A percentile compares a stretch with the other conserved stretches of the same genome.
Evolutionary conservation across 2,888 invertebrate species (phyloP).

Genomic region (Hybos culiciformis): DNA sequence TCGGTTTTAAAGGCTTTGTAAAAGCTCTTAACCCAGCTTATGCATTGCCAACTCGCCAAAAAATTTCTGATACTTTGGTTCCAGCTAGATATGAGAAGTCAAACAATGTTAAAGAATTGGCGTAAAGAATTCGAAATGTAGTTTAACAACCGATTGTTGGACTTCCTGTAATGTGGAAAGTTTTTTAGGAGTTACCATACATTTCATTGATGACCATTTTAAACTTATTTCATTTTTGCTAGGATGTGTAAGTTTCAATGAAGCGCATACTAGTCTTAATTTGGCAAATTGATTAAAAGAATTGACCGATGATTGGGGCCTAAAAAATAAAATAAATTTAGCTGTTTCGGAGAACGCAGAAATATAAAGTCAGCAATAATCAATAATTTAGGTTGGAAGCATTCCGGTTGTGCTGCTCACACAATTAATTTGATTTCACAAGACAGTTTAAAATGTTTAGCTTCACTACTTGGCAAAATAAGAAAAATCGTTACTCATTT

Average conservation of each 20-base stretch:
- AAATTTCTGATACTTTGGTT: constrained; percentile 17
- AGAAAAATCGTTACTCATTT: constrained; percentile 12
- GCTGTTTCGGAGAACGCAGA: constrained; percentile 16
- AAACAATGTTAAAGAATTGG: constrained; percentile 12
- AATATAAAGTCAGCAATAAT: constrained; percentile 13
- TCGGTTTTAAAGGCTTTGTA: constrained; percentile 14
- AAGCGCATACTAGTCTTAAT: constrained; percentile 19
- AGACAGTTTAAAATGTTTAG: constrained; percentile 5
- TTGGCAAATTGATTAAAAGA: constrained; percentile 16
- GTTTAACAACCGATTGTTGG: constrained; percentile 24
- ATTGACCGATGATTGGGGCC: constrained; percentile 17
- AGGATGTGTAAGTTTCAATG: constrained; percentile 14
- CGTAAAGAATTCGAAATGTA: constrained; percentile 12
- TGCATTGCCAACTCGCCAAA: constrained; percentile 13
- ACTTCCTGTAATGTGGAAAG: constrained; percentile 21
- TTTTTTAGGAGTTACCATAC: constrained; percentile 18
- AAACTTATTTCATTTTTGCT: constrained; percentile 17
- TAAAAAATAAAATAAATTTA: constrained; percentile 20
- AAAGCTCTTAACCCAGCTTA: constrained; percentile 14
- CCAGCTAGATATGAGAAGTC: constrained; percentile 17
- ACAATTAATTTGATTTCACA: constrained; percentile 14
- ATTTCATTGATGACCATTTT: constrained; percentile 19
- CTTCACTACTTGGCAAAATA: background rate
- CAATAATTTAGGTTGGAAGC: constrained; percentile 13
- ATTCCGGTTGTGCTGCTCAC: constrained; percentile 16